These are phyloP conservation scores for Callipepla californica DNA, from an alignment of 2,113 vertebrate species.

Conservation along the genomic window DNA sequence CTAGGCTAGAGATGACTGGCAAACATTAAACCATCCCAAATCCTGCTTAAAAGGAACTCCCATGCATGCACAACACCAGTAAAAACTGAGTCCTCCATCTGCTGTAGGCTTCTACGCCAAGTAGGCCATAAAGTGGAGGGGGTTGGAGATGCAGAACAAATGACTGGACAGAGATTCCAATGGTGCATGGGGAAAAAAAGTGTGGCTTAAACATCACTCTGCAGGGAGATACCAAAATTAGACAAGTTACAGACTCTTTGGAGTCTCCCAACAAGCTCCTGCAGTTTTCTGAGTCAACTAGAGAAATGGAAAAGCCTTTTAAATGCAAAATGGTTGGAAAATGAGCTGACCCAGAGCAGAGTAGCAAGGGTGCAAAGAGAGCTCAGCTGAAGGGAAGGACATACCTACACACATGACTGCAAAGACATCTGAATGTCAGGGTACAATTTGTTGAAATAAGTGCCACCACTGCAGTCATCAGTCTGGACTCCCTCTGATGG, in stretches of 20 bases:
- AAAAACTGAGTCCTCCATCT: neutral
- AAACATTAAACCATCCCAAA: neutral
- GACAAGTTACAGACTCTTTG: neutral
- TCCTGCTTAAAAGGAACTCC: neutral
- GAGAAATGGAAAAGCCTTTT: neutral
- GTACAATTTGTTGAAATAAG: neutral
- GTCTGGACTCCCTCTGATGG: neutral
- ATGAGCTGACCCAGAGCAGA: neutral
- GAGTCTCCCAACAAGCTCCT: neutral
- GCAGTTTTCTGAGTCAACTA: neutral
- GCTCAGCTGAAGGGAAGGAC: neutral
- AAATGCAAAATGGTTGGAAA: neutral
- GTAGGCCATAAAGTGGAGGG: neutral
- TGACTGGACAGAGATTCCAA: neutral
- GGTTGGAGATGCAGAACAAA: neutral
- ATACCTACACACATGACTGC: neutral
- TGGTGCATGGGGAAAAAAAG: rapidly evolving
- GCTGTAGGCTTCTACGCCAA: neutral
- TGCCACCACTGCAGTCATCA: neutral
- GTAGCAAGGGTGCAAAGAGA: neutral
- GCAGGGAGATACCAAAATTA: neutral
- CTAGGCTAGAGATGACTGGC: neutral
- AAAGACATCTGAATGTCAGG: neutral
- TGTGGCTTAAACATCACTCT: neutral
- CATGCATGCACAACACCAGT: neutral